Evolutionary conservation across 1,140 invertebrate genomes (phyloP), one percentile per base, ranked within the genome.

Genomic region (Ephestia elutella): DNA sequence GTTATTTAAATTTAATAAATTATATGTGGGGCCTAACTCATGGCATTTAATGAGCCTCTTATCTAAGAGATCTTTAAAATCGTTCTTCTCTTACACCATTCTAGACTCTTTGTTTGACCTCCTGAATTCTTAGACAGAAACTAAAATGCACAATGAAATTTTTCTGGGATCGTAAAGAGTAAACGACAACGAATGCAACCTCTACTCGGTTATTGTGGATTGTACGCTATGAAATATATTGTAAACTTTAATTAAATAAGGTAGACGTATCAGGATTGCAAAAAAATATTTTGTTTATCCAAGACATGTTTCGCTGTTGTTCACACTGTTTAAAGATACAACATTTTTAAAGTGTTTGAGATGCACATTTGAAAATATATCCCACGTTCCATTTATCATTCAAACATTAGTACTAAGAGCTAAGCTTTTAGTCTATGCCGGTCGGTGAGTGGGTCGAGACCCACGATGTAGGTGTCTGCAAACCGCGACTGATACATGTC

Each of bases 351-450:
- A 38, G 25, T 38, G 38, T n/a, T 63, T 57, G 58, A 64, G 49
- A 30, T 65, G 68, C 65, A 70, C 68, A 58, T 70, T 66, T 66
- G 64, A 59, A 49, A 64, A 64, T 66, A 62, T 64, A 59, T 57
- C 56, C 61, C 58, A 28, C 19, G 21, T 50, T 49, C 25, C 49
- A 63, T 48, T 55, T 62, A 57, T 55, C 21, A 59, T 50, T 57
- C 54, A 61, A 63, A 49, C 20, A 25, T 25, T 53, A 60, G 54
- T 60, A 60, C 59, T 64, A 65, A 71, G 61, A 66, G 66, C 65
- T 66, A 64, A 71, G 71, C 74, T 75, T 73, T 67, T 76, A 73
- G 63, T 71, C 50, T 53, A 9, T 53, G 11, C 60, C 9, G 50
- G 21, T 50, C 5, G 7, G 17, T 1, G 48, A 15, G n/a, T 7